These are phyloP conservation scores for Oreortyx pictus DNA, from an alignment of 2,797 vertebrate species.

Conservation along the genomic window DNA sequence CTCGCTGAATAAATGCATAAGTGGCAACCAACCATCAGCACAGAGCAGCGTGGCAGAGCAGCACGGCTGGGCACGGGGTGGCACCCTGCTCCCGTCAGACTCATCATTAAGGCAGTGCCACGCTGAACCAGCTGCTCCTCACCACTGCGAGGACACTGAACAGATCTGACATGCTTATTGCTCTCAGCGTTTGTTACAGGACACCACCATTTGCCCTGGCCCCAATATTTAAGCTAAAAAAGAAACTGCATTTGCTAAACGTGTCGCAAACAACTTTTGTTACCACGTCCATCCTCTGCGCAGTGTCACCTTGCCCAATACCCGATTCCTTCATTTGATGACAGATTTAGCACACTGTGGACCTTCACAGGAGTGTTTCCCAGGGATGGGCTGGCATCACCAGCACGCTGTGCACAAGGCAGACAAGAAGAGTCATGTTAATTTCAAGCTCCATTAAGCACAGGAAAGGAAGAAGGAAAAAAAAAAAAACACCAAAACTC, in stretches of 20 bases:
- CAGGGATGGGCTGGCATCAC: conserved; percentile 51
- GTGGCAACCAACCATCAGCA: neutral
- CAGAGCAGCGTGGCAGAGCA: neutral
- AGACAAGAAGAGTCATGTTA: conserved; percentile 26
- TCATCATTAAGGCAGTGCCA: neutral
- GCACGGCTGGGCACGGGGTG: accelerated
- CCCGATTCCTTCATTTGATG: neutral
- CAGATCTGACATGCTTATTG: neutral
- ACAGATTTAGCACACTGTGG: neutral
- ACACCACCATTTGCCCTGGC: neutral
- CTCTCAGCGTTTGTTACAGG: neutral
- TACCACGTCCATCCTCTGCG: neutral
- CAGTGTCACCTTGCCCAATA: neutral
- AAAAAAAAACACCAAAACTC: neutral
- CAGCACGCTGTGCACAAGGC: neutral
- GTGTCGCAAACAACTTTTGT: neutral
- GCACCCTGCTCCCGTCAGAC: neutral
- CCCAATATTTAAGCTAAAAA: neutral
- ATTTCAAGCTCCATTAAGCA: conserved; percentile 69
- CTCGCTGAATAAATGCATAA: neutral
- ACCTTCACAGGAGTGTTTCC: conserved; percentile 10
- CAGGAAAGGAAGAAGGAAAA: conserved; percentile 1
- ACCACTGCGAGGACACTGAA: neutral
- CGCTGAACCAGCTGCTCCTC: neutral
- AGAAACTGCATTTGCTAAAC: neutral